Percentiles rank a stretch among this genome's conserved stretches.
phyloP scores from a whole-genome alignment of 2,888 invertebrate species.

The Torymus texanus region DNA sequence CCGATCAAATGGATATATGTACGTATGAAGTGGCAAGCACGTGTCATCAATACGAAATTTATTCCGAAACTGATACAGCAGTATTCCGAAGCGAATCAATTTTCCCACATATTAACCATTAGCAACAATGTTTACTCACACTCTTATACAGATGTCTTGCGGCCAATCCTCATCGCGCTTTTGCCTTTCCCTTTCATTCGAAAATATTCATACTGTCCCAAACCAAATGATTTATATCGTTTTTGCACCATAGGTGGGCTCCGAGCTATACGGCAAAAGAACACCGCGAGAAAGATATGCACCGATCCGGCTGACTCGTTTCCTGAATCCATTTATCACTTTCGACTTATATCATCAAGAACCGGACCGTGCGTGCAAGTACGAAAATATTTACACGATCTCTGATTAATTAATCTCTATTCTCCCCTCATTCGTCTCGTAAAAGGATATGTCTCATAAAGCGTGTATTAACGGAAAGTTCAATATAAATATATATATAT shows the following conservation, averaged over 20 bases:
- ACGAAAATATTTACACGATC: slow-evolving; percentile 48
- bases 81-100: too few species aligned
- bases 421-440: neutral
- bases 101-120: too few species aligned
- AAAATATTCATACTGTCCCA: slow-evolving; percentile 20
- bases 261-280: neutral
- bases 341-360: slow-evolving; percentile 39
- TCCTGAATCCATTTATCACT: slow-evolving; percentile 50
- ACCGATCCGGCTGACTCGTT: slow-evolving; percentile 34
- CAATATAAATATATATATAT: neutral
- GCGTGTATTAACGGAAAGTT: neutral
- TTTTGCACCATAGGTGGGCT: slow-evolving; percentile 49
- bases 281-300: slow-evolving; percentile 1
- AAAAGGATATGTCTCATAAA: slow-evolving; percentile 3
- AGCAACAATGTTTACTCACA: neutral
- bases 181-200: neutral
- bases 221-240: slow-evolving; percentile 38
- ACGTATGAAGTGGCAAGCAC: too few species aligned
- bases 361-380: neutral
- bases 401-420: slow-evolving; percentile 41
- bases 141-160: slow-evolving; percentile 25
- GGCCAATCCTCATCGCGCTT: slow-evolving; percentile 12
- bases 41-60: too few species aligned
- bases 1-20: too few species aligned
- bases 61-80: too few species aligned